Evolutionary conservation across 2,797 vertebrate species (phyloP), one percentile per base, ranked within the genome.

Genomic region (Anguilla pacifica): DNA sequence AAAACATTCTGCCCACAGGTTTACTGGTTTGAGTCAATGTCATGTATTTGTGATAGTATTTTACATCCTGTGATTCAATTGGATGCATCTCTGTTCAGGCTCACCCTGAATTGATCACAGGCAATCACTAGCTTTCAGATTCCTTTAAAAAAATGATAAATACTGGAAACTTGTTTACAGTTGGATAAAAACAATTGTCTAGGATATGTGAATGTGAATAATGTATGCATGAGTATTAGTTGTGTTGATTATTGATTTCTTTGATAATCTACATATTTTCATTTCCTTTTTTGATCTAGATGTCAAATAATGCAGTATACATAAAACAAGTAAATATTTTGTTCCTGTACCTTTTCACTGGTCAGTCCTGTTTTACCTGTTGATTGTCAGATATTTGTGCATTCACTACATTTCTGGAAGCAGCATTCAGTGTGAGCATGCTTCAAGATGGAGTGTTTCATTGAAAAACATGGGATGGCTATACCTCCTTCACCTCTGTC

Each of bases 111-210:
- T 74, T 74, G 35, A 74, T 17, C 72, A 39, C 28, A 17, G 35
- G 31, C 28, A 28, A 67, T 85, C 28, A 19, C 39, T 77, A 51
- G 87, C 67, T 87, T 39, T 84, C 77, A 70, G 28, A 84, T 61
- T 28, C 28, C 13, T 43, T 22, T 43, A 43, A 51, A 7, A 77
- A 77, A 83, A 10, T 39, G 53, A 15, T 53, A 55, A 11, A 83
- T 15, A 46, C 11, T 43, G 46, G 43, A 83, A 53, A 49, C 74
- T 35, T 70, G 61, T 22, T 64, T 22, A 64, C 61, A 64, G 17
- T 22, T 64, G 61, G 6, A 67, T 67, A n/a, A 25, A 67, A 67
- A 67, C 57, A 59, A 43, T 7, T 53, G 17, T 61, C 22, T 61
- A 15, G 59, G 17, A 19, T 15, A 61, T 61, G 17, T 17, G 17